Conservation (phyloP, 2,888 invertebrate genomes). For the Dione vanillae region DNA sequence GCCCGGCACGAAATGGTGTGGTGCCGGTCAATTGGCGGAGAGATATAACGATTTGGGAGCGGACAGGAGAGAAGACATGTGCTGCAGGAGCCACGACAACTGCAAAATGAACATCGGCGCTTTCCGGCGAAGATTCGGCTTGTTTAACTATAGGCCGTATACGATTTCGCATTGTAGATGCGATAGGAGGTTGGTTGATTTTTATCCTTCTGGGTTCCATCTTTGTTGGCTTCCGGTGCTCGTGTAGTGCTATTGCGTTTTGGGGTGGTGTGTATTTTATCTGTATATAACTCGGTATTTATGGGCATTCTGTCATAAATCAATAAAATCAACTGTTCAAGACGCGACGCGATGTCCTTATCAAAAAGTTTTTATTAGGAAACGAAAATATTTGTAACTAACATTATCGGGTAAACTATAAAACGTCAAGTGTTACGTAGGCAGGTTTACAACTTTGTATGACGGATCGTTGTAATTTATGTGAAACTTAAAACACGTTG, state of each 20-base stretch:
- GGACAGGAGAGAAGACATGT: conserved; percentile 84
- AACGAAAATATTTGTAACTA: conserved; percentile 11
- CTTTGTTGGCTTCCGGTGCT: conserved; percentile 40
- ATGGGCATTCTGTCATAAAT: background rate
- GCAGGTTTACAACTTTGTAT: conserved; percentile 15
- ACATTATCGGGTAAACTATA: conserved; percentile 14
- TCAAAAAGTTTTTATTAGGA: conserved; percentile 24
- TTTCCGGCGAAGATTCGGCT: conserved; percentile 84
- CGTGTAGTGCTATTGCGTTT: conserved; percentile 25
- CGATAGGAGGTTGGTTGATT: conserved; percentile 87
- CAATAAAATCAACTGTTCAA: background rate
- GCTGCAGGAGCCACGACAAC: conserved; percentile 90
- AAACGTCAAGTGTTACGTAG: conserved; percentile 11
- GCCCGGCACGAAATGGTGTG: conserved; percentile 91
- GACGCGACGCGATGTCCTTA: conserved; percentile 1
- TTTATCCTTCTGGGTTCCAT: conserved; percentile 52
- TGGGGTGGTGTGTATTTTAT: conserved; percentile 14
- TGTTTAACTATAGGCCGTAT: conserved; percentile 88
- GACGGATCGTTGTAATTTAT: conserved; percentile 15
- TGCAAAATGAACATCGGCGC: conserved; percentile 87
- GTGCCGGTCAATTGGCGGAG: conserved; percentile 84
- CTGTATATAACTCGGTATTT: conserved; percentile 7
- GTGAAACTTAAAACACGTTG: conserved; percentile 46
- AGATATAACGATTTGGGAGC: conserved; percentile 85
- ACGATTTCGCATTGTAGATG: conserved; percentile 91